Conservation (phyloP, 2,113 vertebrate genomes). For the Sceloporus undulatus region DNA sequence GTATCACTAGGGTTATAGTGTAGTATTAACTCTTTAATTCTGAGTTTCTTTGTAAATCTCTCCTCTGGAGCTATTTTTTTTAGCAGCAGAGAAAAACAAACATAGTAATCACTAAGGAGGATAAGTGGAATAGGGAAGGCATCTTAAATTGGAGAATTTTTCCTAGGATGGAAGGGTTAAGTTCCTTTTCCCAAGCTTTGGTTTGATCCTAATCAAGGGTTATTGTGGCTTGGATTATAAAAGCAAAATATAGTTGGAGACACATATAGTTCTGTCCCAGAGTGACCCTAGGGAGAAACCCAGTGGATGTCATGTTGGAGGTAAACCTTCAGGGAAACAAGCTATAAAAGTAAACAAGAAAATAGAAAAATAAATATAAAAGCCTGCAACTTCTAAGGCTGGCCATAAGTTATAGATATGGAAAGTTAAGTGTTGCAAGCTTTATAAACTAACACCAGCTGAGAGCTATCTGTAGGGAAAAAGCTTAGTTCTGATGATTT, state of each 20-base stretch:
- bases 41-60: background rate
- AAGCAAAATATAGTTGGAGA: background rate
- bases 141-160: background rate
- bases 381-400: background rate
- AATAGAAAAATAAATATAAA: background rate
- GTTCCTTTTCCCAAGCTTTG: background rate
- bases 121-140: background rate
- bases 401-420: conserved; percentile 23
- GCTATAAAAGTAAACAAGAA: background rate
- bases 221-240: background rate
- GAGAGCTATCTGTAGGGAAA: conserved; percentile 21
- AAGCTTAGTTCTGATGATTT: conserved; percentile 35
- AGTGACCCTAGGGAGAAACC: background rate
- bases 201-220: background rate
- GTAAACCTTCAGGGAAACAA: background rate
- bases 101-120: background rate
- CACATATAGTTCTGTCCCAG: background rate
- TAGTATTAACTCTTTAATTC: background rate
- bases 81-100: background rate
- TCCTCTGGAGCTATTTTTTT: background rate
- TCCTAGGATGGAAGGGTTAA: background rate
- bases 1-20: too few relatives aligned
- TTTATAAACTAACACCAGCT: background rate
- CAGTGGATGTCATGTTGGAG: background rate
- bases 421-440: conserved; percentile 41